Base-by-base conservation (phyloP, 2,888 invertebrate species). In the Rhogogaster chlorosoma region DNA sequence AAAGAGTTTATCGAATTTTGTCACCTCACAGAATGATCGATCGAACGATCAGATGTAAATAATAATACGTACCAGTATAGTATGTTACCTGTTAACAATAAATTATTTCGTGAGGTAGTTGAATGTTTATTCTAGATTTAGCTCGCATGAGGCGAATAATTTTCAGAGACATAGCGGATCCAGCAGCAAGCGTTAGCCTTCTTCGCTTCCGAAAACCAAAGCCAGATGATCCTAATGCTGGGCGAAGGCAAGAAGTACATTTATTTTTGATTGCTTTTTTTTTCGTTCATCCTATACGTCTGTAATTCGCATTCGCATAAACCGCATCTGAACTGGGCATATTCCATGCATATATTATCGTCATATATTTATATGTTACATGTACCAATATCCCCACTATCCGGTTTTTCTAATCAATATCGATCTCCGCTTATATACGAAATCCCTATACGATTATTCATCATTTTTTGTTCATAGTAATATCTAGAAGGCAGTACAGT, bases 141-240 rank as follows among this genome's bases (percentile, higher is more conserved):
- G 83, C 29, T 38, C 83, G 85, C 83, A 83, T 84, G 75, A 64
- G 49, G 85, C 86, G 86, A 87, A 83, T 70, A 38, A 89, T 91
- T 92, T 92, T 92, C 93, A 93, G 92, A 92, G 91, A 92, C 90
- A 88, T 92, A 89, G 91, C 91, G 89, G 93, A 93, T 88, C 91
- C 92, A 86, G 91, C 92, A 87, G 92, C 92, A 89, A 91, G 90
- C 88, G 89, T 93, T 91, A 93, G 89, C 89, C 93, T 93, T 90
- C 93, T 93, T 89, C 93, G 90, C 88, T 91, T 91, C 91, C 87
- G 90, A 89, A 92, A 92, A 92, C 90, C 88, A 92, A 92, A 91
- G 90, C 89, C 61, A 88, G 91, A 90, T 87, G 90, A 90, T 89
- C 87, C 89, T 90, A 89, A 88, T 90, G 70, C 83, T 18, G 90